These are phyloP conservation scores for Ctenosaura bakeri DNA, from an alignment of 2,797 vertebrate genomes.

Conservation along the genomic window DNA sequence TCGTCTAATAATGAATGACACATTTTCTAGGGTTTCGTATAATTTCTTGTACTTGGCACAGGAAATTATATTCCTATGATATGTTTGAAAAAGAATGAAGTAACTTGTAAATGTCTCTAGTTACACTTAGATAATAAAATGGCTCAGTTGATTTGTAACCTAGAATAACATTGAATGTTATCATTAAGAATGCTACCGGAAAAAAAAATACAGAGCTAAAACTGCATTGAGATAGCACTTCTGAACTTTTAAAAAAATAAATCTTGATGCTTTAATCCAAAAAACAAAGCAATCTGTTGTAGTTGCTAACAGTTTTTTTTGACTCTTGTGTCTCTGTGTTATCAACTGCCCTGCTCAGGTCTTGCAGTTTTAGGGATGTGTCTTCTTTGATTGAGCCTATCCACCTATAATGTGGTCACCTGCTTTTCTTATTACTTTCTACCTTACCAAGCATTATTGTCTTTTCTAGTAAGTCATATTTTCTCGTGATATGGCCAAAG, in stretches of 20 bases:
- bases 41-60: constrained; percentile 18
- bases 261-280: background rate
- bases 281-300: background rate
- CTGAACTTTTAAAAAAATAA: too few relatives aligned
- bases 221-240: background rate
- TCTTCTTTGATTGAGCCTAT: too few relatives aligned
- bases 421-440: too few relatives aligned
- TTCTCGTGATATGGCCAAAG: too few relatives aligned
- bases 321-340: too few relatives aligned
- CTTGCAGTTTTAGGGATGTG: too few relatives aligned
- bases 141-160: background rate
- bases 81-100: background rate
- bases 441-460: too few relatives aligned
- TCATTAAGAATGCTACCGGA: background rate
- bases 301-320: too few relatives aligned
- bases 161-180: background rate
- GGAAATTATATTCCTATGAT: constrained; percentile 19
- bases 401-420: too few relatives aligned
- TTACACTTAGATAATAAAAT: constrained; percentile 23
- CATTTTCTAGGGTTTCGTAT: background rate
- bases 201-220: background rate
- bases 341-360: too few relatives aligned
- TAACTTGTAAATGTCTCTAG: constrained; percentile 5
- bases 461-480: too few relatives aligned
- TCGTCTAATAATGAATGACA: constrained; percentile 10